These are phyloP conservation scores for Sphenopsis melanotis DNA, from an alignment of 2,797 vertebrate species.

Conservation along the genomic window DNA sequence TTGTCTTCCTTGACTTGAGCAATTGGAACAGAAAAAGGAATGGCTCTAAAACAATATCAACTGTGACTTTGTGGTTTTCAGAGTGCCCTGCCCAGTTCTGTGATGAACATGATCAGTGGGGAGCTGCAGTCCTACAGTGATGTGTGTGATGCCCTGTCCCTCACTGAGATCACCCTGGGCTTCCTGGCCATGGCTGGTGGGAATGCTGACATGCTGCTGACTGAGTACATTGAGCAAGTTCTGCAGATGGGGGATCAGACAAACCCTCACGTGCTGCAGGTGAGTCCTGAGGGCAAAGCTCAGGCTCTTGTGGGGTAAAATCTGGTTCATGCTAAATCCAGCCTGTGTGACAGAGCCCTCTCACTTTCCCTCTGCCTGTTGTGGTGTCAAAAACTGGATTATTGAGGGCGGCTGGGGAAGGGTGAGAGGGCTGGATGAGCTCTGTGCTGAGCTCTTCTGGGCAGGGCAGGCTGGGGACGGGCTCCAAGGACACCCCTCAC, in stretches of 20 bases:
- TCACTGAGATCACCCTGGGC: slow-evolving; percentile 84
- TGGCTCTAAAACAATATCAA: not conserved
- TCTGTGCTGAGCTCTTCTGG: not conserved
- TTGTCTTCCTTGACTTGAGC: not conserved
- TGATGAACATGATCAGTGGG: slow-evolving; percentile 73
- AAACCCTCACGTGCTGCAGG: slow-evolving; percentile 82
- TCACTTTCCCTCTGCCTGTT: not conserved
- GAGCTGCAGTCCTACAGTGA: slow-evolving; percentile 91
- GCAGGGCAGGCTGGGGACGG: not conserved
- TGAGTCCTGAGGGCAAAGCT: slow-evolving; percentile 49
- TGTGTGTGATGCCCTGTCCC: slow-evolving; percentile 87
- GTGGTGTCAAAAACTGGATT: not conserved
- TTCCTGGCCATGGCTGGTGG: slow-evolving; percentile 90
- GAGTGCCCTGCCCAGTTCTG: slow-evolving; percentile 79
- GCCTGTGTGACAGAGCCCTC: not conserved
- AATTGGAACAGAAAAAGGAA: not conserved
- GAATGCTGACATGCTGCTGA: slow-evolving; percentile 78
- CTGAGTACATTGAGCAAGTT: slow-evolving; percentile 79
- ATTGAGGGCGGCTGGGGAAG: not conserved
- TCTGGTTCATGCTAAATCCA: not conserved
- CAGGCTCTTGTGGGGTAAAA: not conserved
- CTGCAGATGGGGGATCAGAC: slow-evolving; percentile 89
- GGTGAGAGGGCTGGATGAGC: not conserved
- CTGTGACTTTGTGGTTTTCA: slow-evolving; percentile 41
- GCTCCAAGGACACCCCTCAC: not conserved